A percentile compares a stretch with the other conserved stretches of the same genome.
Conservation (phyloP, 1,140 invertebrate genomes). For the Micrasema minimum region DNA sequence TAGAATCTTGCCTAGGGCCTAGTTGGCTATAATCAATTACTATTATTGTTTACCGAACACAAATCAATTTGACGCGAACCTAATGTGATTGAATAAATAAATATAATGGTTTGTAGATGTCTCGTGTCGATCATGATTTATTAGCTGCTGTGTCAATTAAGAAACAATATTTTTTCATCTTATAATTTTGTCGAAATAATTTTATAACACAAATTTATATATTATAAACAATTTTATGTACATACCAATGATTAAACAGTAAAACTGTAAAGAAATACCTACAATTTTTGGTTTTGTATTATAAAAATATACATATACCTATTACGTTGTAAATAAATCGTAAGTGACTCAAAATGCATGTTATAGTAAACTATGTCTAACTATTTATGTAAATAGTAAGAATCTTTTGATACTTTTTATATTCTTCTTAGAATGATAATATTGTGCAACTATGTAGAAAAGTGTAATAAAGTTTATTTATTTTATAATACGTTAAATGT, state of each 20-base stretch:
- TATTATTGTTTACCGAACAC: constrained; percentile 14
- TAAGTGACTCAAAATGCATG: not conserved
- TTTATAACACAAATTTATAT: not conserved
- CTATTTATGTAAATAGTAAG: constrained; percentile 15
- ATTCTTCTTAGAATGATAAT: constrained; percentile 23
- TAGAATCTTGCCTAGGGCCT: constrained; percentile 85
- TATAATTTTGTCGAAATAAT: constrained; percentile 9
- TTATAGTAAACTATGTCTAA: not conserved
- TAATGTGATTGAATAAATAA: not conserved
- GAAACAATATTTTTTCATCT: constrained; percentile 10
- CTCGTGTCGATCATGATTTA: not conserved
- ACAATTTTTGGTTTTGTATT: not conserved
- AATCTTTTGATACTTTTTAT: constrained; percentile 22
- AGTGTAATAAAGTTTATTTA: constrained; percentile 23
- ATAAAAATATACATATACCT: not conserved
- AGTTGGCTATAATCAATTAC: constrained; percentile 70
- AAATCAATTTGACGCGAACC: not conserved
- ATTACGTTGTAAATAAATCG: not conserved
- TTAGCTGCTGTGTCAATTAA: constrained; percentile 14
- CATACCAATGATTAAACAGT: not conserved
- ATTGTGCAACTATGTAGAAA: constrained; percentile 31
- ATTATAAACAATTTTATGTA: not conserved
- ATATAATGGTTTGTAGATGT: not conserved
- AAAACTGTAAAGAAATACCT: not conserved
- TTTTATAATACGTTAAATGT: constrained; percentile 34